Conservation (phyloP, 1,140 invertebrate species). For the Neodiprion pinetum region DNA sequence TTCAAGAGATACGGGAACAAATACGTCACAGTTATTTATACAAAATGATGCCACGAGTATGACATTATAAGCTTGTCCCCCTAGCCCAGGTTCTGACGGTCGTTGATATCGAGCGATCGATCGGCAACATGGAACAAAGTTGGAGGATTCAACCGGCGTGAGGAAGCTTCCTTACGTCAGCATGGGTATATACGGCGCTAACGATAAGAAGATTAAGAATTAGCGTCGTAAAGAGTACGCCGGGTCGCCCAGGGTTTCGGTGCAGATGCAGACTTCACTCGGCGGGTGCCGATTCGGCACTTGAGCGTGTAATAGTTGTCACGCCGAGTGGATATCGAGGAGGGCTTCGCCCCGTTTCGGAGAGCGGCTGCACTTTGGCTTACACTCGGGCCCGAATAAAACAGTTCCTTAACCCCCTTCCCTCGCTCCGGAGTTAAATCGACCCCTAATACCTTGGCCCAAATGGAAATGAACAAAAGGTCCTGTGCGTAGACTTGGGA, state of each 20-base stretch:
- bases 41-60: no score
- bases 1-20: no score
- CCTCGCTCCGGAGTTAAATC: neutral
- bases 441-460: neutral
- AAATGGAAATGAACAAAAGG: constrained; percentile 4
- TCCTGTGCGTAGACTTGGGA: constrained; percentile 4
- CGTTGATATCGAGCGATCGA: no score
- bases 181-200: no score
- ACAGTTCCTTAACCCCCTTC: neutral
- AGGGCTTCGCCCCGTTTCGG: neutral
- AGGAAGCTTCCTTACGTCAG: no score
- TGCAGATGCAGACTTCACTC: neutral
- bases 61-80: no score
- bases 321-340: neutral
- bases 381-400: constrained; percentile 5
- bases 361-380: neutral
- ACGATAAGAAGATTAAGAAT: neutral
- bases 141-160: no score
- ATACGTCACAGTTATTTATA: no score
- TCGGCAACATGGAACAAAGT: no score
- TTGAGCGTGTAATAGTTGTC: constrained; percentile 7
- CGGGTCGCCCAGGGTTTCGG: neutral
- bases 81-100: no score
- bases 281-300: neutral
- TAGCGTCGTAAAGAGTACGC: neutral